Percentiles rank a stretch among this genome's conserved stretches.
Evolutionary conservation across 1,140 invertebrate genomes (phyloP).

Genomic region (Gryllus bimaculatus): DNA sequence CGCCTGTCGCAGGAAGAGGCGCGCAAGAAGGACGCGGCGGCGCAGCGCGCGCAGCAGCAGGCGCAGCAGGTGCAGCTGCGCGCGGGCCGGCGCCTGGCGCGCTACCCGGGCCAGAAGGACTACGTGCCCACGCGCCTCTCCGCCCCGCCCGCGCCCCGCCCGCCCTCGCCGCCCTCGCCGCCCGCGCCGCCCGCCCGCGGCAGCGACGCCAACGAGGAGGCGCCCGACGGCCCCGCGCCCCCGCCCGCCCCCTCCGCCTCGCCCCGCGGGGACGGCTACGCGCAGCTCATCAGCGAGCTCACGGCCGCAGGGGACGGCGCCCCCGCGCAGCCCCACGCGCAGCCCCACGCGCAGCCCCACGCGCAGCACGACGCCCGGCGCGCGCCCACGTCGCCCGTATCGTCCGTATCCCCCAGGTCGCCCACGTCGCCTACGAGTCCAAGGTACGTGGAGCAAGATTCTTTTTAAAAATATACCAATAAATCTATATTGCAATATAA

Average conservation of each 20-base stretch:
- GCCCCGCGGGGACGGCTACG: not conserved
- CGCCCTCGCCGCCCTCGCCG: not conserved
- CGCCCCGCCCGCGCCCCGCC: too few relatives aligned
- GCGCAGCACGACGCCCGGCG: too few relatives aligned
- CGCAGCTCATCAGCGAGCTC: not conserved
- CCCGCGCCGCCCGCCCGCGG: too few relatives aligned
- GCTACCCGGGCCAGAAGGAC: not conserved
- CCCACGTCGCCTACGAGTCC: too few relatives aligned
- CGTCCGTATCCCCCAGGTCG: too few relatives aligned
- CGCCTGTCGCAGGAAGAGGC: slow-evolving; percentile 12
- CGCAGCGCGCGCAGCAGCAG: not conserved
- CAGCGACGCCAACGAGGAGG: not conserved
- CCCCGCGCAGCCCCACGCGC: not conserved
- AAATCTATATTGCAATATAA: too few relatives aligned
- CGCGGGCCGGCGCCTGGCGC: not conserved
- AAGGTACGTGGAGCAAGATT: too few relatives aligned
- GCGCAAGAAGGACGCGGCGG: slow-evolving; percentile 6
- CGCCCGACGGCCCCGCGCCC: not conserved
- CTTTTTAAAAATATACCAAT: too few relatives aligned
- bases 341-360: not conserved
- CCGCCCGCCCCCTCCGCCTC: too few relatives aligned
- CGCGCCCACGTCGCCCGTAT: too few relatives aligned
- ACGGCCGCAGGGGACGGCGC: not conserved
- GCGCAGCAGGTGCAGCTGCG: not conserved
- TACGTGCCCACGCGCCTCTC: not conserved